These are phyloP conservation scores for Pristionchus maxplancki DNA, from an alignment of 2,888 invertebrate genomes.

Conservation along the genomic window DNA sequence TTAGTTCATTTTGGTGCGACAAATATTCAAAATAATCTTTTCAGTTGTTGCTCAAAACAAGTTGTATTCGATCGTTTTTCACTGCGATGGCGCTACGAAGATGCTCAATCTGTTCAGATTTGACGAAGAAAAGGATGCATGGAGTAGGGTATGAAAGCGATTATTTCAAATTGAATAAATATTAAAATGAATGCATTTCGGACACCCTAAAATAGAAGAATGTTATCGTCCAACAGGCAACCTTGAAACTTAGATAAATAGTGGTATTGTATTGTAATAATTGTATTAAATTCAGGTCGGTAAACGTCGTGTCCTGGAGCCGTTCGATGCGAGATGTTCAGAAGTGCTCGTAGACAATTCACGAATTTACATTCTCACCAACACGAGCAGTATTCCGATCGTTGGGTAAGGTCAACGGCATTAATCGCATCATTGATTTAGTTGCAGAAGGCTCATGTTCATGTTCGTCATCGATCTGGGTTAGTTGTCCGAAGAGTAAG, in stretches of 20 bases:
- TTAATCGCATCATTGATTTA: neutral
- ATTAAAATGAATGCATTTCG: too few species aligned
- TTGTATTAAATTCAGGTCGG: neutral
- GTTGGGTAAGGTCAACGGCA: neutral
- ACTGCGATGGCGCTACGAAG: neutral
- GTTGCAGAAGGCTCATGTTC: neutral
- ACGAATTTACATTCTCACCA: neutral
- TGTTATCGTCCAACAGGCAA: too few species aligned
- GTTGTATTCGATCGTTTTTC: neutral
- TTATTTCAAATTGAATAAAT: neutral
- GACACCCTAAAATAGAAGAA: too few species aligned
- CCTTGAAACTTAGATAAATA: too few species aligned
- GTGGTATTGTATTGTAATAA: too few species aligned
- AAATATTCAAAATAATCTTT: neutral
- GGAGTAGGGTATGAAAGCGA: neutral
- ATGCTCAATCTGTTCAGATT: neutral
- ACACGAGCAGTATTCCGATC: neutral
- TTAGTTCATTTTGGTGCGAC: neutral
- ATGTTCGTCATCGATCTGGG: neutral
- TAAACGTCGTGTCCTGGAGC: neutral
- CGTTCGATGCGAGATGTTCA: neutral
- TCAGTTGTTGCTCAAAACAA: neutral
- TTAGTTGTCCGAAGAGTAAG: neutral
- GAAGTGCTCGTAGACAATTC: neutral
- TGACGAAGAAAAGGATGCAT: neutral